Conservation (phyloP, 2,888 invertebrate genomes). For the Drosophila testacea region DNA sequence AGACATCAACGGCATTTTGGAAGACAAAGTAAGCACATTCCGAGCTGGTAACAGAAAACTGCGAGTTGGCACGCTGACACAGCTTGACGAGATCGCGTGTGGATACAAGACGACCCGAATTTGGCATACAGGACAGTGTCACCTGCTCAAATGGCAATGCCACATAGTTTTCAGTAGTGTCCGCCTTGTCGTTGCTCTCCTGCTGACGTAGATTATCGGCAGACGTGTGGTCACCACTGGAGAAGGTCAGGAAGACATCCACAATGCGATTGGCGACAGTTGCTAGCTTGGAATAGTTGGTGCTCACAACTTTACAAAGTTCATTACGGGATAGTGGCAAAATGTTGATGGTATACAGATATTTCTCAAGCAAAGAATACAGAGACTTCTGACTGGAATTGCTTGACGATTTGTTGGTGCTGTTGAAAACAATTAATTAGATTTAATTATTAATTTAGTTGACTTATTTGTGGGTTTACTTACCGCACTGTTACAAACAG, state of each 20-base stretch:
- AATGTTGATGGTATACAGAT: slow-evolving; percentile 92
- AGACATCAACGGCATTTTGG: slow-evolving; percentile 96
- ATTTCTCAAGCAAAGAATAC: slow-evolving; percentile 91
- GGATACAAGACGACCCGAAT: slow-evolving; percentile 89
- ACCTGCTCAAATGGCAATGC: slow-evolving; percentile 82
- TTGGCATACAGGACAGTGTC: slow-evolving; percentile 63
- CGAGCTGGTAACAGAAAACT: slow-evolving; percentile 90
- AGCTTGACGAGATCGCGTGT: slow-evolving; percentile 96
- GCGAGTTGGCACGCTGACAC: slow-evolving; percentile 91
- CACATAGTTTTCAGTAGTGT: slow-evolving; percentile 74
- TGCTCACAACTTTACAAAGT: slow-evolving; percentile 89
- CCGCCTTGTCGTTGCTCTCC: slow-evolving; percentile 84
- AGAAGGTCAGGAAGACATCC: slow-evolving; percentile 93
- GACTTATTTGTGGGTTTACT: slow-evolving; percentile 16
- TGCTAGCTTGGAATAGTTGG: slow-evolving; percentile 89
- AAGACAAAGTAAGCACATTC: slow-evolving; percentile 86
- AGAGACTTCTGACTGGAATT: slow-evolving; percentile 87
- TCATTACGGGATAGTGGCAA: slow-evolving; percentile 92
- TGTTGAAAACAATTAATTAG: slow-evolving; percentile 33
- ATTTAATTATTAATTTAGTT: neutral
- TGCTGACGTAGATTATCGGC: slow-evolving; percentile 82
- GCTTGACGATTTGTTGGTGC: slow-evolving; percentile 82
- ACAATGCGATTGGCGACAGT: slow-evolving; percentile 92
- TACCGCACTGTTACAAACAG: slow-evolving; percentile 96
- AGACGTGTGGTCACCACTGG: slow-evolving; percentile 88